These are phyloP conservation scores for Ophthalmotilapia sp. DNA, from an alignment of 2,113 vertebrate species.

Conservation along the genomic window DNA sequence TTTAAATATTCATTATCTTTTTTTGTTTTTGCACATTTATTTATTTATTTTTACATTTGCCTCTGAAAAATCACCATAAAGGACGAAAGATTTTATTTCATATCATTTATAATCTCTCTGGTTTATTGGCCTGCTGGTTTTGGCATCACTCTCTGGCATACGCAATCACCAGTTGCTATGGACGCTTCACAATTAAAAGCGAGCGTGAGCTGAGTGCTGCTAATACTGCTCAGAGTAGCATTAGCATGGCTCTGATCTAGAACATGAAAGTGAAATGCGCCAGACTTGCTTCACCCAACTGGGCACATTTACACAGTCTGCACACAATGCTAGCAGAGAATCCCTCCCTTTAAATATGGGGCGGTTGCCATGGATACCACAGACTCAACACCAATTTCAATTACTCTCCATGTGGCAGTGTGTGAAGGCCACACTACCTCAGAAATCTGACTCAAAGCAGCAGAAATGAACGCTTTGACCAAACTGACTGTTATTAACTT, in stretches of 20 bases:
- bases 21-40: not conserved
- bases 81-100: not conserved
- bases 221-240: constrained; percentile 37
- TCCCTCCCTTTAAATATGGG: constrained; percentile 31
- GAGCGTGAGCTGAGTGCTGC: constrained; percentile 15
- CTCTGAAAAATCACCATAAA: not conserved
- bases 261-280: constrained; percentile 46
- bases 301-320: constrained; percentile 42
- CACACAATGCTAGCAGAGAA: constrained; percentile 34
- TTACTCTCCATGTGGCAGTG: constrained; percentile 22
- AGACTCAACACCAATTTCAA: constrained; percentile 38
- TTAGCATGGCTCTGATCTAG: constrained; percentile 62
- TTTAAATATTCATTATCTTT: not conserved
- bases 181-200: constrained; percentile 3
- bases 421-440: constrained; percentile 50
- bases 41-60: not conserved
- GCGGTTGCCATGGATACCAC: constrained; percentile 58
- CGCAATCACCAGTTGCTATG: constrained; percentile 22
- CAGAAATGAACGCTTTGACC: constrained; percentile 26
- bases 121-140: constrained; percentile 11
- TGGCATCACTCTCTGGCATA: not conserved
- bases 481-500: constrained; percentile 11
- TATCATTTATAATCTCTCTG: not conserved
- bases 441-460: constrained; percentile 42
- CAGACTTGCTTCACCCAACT: constrained; percentile 39